Conservation (phyloP, 2,113 vertebrate genomes). For the Tenrec ecaudatus region DNA sequence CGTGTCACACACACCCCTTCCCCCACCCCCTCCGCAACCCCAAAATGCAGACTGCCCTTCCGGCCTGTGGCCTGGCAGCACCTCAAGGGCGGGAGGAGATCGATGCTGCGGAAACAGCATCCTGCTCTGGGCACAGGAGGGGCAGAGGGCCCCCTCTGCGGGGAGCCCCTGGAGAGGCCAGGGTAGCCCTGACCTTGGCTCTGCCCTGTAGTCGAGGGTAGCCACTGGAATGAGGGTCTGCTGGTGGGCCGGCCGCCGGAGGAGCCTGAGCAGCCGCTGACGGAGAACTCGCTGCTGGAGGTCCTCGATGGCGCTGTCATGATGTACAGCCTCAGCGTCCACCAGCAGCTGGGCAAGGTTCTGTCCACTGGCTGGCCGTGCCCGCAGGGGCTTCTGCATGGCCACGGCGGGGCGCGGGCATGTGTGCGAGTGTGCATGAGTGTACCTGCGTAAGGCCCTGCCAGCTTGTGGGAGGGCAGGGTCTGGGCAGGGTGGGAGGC, state of each 20-base stretch:
- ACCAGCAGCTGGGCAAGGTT: constrained; percentile 99
- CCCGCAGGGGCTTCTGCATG: not conserved
- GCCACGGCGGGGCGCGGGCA: not conserved
- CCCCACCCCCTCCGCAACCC: not conserved
- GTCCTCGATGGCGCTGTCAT: constrained; percentile 96
- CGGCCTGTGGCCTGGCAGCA: not conserved
- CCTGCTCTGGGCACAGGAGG: not conserved
- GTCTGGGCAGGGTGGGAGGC: not conserved
- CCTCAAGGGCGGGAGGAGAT: constrained; percentile 59
- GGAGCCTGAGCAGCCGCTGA: constrained; percentile 93
- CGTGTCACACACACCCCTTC: not conserved
- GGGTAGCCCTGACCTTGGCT: not conserved
- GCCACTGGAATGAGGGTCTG: constrained; percentile 94
- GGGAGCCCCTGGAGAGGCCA: not conserved
- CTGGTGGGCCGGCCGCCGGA: constrained; percentile 95
- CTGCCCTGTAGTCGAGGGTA: constrained; percentile 93
- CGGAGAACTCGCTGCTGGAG: constrained; percentile 97
- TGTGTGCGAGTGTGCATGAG: not conserved
- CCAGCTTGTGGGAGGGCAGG: not conserved
- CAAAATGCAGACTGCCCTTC: not conserved
- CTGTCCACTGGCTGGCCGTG: rapidly evolving
- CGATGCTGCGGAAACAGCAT: constrained; percentile 57
- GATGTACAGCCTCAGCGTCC: constrained; percentile 99
- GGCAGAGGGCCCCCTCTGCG: not conserved
- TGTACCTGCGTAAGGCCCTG: not conserved